Evolutionary conservation across 2,113 vertebrate genomes (phyloP).

Genomic region (Vimba vimba): DNA sequence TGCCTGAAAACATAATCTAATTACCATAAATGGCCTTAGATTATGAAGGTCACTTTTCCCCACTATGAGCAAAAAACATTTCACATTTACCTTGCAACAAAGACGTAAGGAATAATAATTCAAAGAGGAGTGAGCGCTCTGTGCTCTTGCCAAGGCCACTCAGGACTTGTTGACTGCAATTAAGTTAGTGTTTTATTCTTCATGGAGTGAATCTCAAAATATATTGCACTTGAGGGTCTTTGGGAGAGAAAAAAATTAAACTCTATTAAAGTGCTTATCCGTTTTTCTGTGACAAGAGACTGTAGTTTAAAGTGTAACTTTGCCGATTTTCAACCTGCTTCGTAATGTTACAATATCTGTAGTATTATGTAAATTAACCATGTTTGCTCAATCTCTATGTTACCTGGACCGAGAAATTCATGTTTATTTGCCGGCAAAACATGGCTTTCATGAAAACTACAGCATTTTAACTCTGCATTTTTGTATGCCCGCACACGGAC

Average conservation of each 20-base stretch:
- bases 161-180: conserved; percentile 39
- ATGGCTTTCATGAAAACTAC: too few relatives aligned
- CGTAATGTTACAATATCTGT: too few relatives aligned
- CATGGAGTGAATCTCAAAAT: conserved; percentile 28
- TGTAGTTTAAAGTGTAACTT: not conserved
- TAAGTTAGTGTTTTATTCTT: conserved; percentile 47
- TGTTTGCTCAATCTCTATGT: too few relatives aligned
- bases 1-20: conserved; percentile 89
- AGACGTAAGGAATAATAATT: conserved; percentile 51
- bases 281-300: not conserved
- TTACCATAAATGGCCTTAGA: conserved; percentile 93
- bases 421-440: too few relatives aligned
- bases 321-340: too few relatives aligned
- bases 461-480: too few relatives aligned
- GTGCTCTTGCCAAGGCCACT: conserved; percentile 47
- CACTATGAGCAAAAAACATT: conserved; percentile 76
- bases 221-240: conserved; percentile 22
- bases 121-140: conserved; percentile 8
- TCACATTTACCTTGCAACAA: conserved; percentile 54
- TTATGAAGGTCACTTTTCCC: conserved; percentile 85
- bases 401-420: too few relatives aligned
- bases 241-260: not conserved
- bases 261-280: conserved; percentile 33
- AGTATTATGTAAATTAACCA: too few relatives aligned
- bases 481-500: too few relatives aligned